Conservation (phyloP, 2,797 vertebrate species). For the Cuculus canorus region DNA sequence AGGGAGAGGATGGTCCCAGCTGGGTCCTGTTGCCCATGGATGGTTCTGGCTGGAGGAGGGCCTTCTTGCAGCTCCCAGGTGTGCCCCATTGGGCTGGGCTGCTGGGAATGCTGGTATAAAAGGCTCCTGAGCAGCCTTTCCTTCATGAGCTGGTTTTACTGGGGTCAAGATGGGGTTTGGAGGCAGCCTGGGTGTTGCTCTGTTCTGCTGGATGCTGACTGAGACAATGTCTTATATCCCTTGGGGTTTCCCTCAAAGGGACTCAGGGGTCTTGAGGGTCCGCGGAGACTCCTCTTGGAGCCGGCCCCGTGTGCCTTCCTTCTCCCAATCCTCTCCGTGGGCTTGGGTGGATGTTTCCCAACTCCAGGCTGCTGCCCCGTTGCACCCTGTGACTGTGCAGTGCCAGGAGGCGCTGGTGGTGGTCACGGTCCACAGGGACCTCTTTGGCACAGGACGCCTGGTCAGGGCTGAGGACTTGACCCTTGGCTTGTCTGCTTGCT, state of each 20-base stretch:
- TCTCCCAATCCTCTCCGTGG: neutral
- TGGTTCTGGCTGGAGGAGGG: neutral
- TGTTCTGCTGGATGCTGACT: neutral
- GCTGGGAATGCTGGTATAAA: neutral
- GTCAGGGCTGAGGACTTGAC: neutral
- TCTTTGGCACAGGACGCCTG: neutral
- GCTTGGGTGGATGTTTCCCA: neutral
- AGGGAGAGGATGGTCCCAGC: neutral
- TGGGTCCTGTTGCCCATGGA: neutral
- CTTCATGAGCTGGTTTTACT: neutral
- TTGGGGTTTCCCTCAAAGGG: neutral
- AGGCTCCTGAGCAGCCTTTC: neutral
- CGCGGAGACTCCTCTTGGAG: neutral
- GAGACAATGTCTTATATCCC: neutral
- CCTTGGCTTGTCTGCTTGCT: neutral
- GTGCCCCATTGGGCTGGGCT: neutral
- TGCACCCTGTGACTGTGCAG: neutral
- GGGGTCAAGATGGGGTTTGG: neutral
- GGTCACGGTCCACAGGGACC: neutral
- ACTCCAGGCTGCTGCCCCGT: neutral
- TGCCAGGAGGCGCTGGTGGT: constrained; percentile 13
- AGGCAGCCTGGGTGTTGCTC: neutral
- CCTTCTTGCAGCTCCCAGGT: neutral
- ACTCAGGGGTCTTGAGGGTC: neutral
- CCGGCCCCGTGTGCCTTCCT: rapidly evolving